Evolutionary conservation across 1,140 invertebrate genomes (phyloP).

Genomic region (Zaprionus camerounensis): DNA sequence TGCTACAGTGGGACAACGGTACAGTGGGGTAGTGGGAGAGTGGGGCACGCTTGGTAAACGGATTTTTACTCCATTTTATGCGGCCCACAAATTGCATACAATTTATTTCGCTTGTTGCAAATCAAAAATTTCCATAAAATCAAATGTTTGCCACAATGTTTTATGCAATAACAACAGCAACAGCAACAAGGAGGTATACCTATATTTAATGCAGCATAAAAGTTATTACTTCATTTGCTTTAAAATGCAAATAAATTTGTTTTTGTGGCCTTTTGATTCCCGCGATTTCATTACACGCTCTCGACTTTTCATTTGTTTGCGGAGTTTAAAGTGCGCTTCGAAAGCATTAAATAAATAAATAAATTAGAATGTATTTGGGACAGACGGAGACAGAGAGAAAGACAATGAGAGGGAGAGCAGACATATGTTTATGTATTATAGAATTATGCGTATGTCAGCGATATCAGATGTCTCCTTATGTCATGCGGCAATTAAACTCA

Average conservation of each 20-base stretch:
- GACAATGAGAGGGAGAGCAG: neutral
- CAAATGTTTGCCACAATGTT: constrained; percentile 64
- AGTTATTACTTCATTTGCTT: constrained; percentile 82
- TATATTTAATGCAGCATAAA: constrained; percentile 76
- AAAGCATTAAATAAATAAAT: constrained; percentile 32
- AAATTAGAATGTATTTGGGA: constrained; percentile 29
- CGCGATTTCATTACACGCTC: constrained; percentile 26
- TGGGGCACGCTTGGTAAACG: constrained; percentile 36
- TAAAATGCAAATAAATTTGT: constrained; percentile 77
- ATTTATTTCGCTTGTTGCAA: constrained; percentile 81
- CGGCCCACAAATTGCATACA: constrained; percentile 75
- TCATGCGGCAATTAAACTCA: neutral
- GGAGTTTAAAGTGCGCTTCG: neutral
- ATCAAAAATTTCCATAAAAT: constrained; percentile 80
- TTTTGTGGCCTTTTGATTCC: constrained; percentile 54
- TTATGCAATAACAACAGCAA: constrained; percentile 21
- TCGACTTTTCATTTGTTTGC: neutral
- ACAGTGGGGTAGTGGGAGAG: neutral
- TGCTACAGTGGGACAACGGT: neutral
- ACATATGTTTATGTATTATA: neutral
- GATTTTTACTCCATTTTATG: constrained; percentile 72
- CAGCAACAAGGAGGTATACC: constrained; percentile 5
- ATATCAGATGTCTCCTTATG: neutral
- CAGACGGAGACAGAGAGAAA: neutral
- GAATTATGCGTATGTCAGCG: neutral